These are phyloP conservation scores for Lapara coniferarum DNA, from an alignment of 2,888 invertebrate genomes.

Conservation along the genomic window DNA sequence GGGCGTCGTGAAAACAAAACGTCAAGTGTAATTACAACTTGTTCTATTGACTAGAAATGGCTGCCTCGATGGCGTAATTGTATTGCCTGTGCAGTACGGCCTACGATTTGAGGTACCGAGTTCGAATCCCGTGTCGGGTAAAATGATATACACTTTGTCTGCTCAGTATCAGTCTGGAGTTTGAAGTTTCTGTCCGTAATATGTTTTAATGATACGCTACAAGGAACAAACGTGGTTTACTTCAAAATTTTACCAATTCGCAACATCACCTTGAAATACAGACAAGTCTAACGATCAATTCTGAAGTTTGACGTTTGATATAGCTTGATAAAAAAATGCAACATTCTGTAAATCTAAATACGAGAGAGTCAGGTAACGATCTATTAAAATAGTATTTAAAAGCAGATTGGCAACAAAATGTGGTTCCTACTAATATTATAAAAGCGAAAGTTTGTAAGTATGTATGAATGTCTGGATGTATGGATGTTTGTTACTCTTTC, in stretches of 20 bases:
- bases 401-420: too few species aligned
- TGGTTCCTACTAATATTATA: too few species aligned
- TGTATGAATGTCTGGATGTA: too few species aligned
- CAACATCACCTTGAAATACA: not conserved
- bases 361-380: too few species aligned
- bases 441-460: too few species aligned
- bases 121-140: too few species aligned
- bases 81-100: not conserved
- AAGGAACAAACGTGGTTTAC: not conserved
- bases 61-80: not conserved
- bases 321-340: not conserved
- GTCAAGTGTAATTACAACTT: constrained; percentile 45
- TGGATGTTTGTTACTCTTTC: too few species aligned
- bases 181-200: too few species aligned
- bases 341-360: not conserved
- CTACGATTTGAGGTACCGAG: too few species aligned
- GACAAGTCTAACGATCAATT: not conserved
- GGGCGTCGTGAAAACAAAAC: constrained; percentile 33
- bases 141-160: too few species aligned
- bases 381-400: too few species aligned
- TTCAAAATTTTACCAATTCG: not conserved
- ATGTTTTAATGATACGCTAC: not conserved
- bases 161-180: too few species aligned
- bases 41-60: not conserved
- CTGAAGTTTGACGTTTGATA: not conserved